Evolutionary conservation across 1,140 invertebrate species (phyloP).

Genomic region (Pollicipes pollicipes): DNA sequence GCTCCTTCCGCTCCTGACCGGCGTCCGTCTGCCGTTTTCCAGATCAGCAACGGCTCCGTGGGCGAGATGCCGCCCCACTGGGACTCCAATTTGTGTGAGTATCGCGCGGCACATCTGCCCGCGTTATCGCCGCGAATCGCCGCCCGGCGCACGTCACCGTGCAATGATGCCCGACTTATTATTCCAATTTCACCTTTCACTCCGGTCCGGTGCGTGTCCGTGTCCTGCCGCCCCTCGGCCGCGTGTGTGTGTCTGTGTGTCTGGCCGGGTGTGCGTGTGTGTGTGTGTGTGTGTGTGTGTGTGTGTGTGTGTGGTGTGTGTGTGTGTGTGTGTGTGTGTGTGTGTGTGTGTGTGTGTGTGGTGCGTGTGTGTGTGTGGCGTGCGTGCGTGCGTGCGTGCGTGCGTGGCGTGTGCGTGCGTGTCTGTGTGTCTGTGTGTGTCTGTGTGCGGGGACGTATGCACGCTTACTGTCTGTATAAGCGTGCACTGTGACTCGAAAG

Average conservation of each 20-base stretch:
- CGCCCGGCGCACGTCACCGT: no score
- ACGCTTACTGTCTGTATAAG: no score
- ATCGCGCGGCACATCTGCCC: not conserved
- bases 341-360: not conserved
- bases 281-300: not conserved
- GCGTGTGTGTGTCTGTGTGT: not conserved
- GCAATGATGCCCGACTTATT: constrained; percentile 1
- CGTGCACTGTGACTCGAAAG: no score
- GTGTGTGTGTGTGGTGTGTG: not conserved
- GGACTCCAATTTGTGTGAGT: not conserved
- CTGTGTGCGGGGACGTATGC: no score
- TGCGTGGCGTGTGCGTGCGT: no score
- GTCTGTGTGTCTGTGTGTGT: no score
- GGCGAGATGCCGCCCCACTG: not conserved
- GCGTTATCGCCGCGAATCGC: not conserved
- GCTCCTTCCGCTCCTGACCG: no score
- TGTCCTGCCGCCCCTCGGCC: no score
- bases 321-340: not conserved
- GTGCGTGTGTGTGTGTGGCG: not conserved
- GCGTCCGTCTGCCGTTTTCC: not conserved
- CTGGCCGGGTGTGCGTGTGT: not conserved
- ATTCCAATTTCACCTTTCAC: constrained; percentile 2
- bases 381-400: no score
- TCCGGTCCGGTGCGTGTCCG: not conserved
- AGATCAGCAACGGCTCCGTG: not conserved